Evolutionary conservation across 2,113 vertebrate species (phyloP).

Genomic region (Xiphophorus couchianus): DNA sequence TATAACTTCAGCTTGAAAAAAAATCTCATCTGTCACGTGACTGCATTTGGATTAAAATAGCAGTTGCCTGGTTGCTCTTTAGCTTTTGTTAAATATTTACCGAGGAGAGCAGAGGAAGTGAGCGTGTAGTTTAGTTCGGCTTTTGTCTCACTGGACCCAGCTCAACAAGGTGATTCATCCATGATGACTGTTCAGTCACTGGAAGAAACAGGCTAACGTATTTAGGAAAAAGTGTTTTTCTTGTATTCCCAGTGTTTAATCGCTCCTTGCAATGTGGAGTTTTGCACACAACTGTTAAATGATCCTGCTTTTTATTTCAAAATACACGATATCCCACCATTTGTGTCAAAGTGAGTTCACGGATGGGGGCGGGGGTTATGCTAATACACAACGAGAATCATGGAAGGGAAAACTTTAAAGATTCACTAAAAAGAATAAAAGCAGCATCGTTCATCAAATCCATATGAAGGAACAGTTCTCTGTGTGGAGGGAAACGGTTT

Average conservation of each 20-base stretch:
- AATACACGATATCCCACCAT: not conserved
- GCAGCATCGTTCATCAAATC: too few species aligned
- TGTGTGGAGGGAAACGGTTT: not conserved
- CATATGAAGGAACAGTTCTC: not conserved
- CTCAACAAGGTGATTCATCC: constrained; percentile 28
- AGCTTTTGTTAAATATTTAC: constrained; percentile 72
- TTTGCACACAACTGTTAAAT: constrained; percentile 3
- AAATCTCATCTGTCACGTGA: constrained; percentile 59
- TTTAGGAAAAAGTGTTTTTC: constrained; percentile 10
- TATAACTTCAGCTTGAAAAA: constrained; percentile 48
- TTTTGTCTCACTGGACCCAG: constrained; percentile 35
- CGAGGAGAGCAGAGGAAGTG: constrained; percentile 46
- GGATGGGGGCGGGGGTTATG: not conserved
- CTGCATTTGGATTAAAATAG: constrained; percentile 68
- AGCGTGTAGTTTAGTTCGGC: constrained; percentile 38
- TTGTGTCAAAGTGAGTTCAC: not conserved
- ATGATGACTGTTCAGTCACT: constrained; percentile 13
- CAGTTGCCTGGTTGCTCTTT: constrained; percentile 54
- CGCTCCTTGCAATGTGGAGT: not conserved
- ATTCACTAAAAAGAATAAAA: not conserved
- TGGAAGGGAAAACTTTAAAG: not conserved
- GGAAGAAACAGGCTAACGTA: constrained; percentile 10
- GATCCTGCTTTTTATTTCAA: not conserved
- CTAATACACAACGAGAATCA: not conserved
- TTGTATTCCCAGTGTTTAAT: constrained; percentile 6